Percentiles rank a stretch among this genome's conserved stretches.
Evolutionary conservation across 2,888 invertebrate genomes (phyloP).

Genomic region (Fragum sueziense): DNA sequence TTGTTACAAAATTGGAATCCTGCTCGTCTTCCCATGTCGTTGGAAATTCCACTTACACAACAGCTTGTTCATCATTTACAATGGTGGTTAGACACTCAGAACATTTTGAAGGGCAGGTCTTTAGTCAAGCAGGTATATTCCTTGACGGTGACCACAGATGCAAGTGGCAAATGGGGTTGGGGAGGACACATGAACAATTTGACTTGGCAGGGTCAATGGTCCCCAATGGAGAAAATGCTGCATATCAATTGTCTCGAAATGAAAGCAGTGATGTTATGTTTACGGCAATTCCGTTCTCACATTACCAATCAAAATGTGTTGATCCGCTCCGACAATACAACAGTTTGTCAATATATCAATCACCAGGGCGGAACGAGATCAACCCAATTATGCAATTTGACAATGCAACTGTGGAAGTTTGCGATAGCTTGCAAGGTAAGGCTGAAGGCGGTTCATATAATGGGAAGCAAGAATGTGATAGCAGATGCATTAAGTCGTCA

Average conservation of each 20-base stretch:
- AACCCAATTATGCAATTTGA: no score
- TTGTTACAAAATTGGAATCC: conserved; percentile 29
- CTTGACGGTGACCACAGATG: conserved; percentile 9
- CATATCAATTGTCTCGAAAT: conserved; percentile 19
- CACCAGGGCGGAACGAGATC: not conserved
- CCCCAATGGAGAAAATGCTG: not conserved
- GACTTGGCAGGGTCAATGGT: conserved; percentile 3
- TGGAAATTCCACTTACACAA: not conserved
- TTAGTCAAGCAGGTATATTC: conserved; percentile 8
- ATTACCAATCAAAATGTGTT: no score
- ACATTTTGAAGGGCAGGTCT: conserved; percentile 21
- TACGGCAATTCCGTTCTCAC: conserved; percentile 15
- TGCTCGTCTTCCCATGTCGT: not conserved
- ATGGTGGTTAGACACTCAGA: conserved; percentile 15
- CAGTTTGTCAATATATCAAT: not conserved
- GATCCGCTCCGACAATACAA: no score
- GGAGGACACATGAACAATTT: conserved; percentile 13
- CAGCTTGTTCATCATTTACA: not conserved
- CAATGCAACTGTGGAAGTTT: no score
- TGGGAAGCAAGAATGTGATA: no score
- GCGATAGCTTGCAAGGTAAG: no score
- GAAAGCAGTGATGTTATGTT: conserved; percentile 6
- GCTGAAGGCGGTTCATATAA: no score
- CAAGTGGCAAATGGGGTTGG: conserved; percentile 6
- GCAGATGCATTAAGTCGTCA: no score